Conservation (phyloP, 2,113 vertebrate genomes). For the Phaethornis superciliosus region DNA sequence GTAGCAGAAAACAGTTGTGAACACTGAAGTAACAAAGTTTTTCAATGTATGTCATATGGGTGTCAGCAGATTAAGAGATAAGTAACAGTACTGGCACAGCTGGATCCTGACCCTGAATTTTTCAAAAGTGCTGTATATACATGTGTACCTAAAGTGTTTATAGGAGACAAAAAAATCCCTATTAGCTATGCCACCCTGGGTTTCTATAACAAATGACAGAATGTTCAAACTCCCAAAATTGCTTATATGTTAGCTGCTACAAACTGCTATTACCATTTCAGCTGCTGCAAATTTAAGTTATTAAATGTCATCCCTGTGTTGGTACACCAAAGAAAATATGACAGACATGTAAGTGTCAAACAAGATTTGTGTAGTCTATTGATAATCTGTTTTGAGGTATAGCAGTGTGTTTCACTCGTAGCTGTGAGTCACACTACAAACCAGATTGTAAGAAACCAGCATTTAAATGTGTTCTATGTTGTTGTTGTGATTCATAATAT, state of each 20-base stretch:
- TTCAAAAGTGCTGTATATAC: background rate
- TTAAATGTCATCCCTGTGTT: background rate
- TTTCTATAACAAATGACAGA: background rate
- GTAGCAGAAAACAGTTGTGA: background rate
- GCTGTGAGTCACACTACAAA: background rate
- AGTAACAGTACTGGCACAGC: background rate
- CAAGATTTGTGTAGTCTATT: background rate
- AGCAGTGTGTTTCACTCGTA: background rate
- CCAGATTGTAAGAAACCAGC: background rate
- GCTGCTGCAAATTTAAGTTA: background rate
- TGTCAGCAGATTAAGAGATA: background rate
- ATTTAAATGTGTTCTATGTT: background rate
- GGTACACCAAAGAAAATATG: slow-evolving; percentile 1
- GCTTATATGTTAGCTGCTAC: background rate
- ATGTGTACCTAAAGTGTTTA: background rate
- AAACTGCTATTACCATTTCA: background rate
- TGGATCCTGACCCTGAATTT: background rate
- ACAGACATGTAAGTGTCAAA: background rate
- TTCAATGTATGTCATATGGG: background rate
- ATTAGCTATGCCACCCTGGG: background rate
- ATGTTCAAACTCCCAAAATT: background rate
- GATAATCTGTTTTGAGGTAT: background rate
- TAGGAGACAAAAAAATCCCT: background rate
- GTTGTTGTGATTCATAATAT: background rate
- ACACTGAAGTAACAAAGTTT: background rate